Conservation (phyloP, 2,888 invertebrate species). For the Acronicta leporina region DNA sequence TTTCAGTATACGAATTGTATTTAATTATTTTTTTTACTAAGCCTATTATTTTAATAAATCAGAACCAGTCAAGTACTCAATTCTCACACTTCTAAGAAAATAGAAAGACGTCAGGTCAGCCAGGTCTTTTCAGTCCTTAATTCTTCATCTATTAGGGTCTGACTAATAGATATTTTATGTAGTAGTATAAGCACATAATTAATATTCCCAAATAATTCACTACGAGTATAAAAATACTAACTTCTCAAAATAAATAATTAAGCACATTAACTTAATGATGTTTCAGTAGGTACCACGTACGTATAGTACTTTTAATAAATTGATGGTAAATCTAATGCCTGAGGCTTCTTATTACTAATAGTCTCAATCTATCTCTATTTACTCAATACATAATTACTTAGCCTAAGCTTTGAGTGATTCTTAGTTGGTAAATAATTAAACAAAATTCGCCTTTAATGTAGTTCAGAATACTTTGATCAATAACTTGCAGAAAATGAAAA, state of each 20-base stretch:
- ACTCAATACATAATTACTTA: constrained; percentile 19
- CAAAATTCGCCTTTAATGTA: not conserved
- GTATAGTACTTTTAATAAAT: constrained; percentile 5
- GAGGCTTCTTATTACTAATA: constrained; percentile 18
- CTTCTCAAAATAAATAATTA: not conserved
- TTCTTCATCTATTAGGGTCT: no score
- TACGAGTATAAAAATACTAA: not conserved
- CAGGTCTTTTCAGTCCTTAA: no score
- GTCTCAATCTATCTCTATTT: constrained; percentile 26
- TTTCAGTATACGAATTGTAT: no score
- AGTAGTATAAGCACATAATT: not conserved
- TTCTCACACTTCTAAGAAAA: no score
- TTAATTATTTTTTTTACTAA: no score
- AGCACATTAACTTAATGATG: constrained; percentile 1
- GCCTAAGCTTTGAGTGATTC: constrained; percentile 11
- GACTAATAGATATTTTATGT: not conserved
- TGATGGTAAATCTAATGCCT: constrained; percentile 15
- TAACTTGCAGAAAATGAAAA: no score
- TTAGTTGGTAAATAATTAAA: constrained; percentile 10
- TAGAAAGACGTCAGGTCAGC: no score
- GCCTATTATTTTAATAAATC: no score
- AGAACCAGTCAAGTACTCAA: no score
- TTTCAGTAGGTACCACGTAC: not conserved
- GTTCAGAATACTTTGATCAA: not conserved
- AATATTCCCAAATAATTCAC: no score